Conservation (phyloP, 2,888 invertebrate species). For the Trissonchulus sp. region DNA sequence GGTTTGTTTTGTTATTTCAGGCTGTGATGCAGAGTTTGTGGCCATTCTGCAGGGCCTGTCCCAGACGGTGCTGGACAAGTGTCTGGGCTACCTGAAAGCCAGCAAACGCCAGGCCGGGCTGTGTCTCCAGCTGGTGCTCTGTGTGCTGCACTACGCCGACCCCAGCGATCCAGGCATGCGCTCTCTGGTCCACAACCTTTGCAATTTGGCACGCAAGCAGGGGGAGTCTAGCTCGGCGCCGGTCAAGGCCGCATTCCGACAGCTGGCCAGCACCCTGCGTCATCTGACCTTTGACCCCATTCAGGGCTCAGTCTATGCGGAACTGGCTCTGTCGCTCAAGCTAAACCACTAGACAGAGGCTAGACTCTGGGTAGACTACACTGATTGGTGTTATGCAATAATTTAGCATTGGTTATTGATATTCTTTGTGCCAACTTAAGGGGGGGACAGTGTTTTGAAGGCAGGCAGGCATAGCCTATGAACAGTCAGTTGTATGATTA, state of each 20-base stretch:
- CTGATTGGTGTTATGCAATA: too few species aligned
- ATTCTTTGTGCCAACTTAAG: too few species aligned
- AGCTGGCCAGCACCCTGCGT: not conserved
- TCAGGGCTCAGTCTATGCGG: not conserved
- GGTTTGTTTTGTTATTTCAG: not conserved
- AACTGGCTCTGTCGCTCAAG: too few species aligned
- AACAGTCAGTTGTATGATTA: too few species aligned
- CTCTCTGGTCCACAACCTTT: conserved; percentile 69
- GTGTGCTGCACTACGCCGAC: conserved; percentile 54
- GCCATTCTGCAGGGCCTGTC: conserved; percentile 70
- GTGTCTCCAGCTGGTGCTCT: conserved; percentile 62
- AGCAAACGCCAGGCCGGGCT: conserved; percentile 60
- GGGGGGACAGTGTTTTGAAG: too few species aligned
- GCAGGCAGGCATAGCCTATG: too few species aligned
- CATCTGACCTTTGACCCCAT: not conserved
- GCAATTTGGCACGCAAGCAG: conserved; percentile 64
- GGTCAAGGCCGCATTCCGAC: not conserved
- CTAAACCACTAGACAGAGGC: too few species aligned
- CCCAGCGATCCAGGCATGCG: conserved; percentile 57
- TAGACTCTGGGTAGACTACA: too few species aligned
- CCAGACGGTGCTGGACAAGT: conserved; percentile 69
- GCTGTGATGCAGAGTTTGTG: conserved; percentile 63
- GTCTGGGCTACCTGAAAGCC: conserved; percentile 65
- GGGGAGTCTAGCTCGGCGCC: not conserved
- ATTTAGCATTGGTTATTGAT: too few species aligned